Base-by-base conservation (phyloP, 92 coral and sea anemone genomes). In the Porites rus region DNA sequence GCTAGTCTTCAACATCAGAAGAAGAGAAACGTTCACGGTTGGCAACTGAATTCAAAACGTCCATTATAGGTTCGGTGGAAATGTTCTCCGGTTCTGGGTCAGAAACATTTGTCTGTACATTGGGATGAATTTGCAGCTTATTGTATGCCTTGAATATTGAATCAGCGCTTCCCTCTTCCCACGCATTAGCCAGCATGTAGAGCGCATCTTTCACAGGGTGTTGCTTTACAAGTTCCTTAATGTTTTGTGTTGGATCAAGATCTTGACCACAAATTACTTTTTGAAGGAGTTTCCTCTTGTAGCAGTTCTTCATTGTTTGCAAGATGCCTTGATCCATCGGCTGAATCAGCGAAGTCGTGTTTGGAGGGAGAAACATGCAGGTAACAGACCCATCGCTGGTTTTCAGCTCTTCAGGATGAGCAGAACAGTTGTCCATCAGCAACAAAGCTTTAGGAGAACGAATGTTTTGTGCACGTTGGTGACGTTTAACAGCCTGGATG, bases 391-490 rank as follows among this genome's bases (percentile, higher is more conserved):
- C 90, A 87, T 80, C 90, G 16, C 52, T 17, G 81, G 74, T 84
- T 43, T 67, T 77, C 80, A 84, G 81, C 69, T 84, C 86, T 2
- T 89, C 84, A 22, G 89, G 89, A 87, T 87, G 88, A 3, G 88
- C 91, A 74, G 88, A 62, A 56, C 91, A 88, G 51, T 88, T 88
- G 67, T 88, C 91, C 51, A 88, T 78, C 76, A 88, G 76, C 82
- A 88, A 71, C 60, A 88, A 54, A 75, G 89, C 89, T 77, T 76
- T 76, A 25, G 82, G 82, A 1, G 69, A 83, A 21, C 58, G 75
- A 58, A 88, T 88, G 82, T 82, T 83, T 51, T 84, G 70, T 24
- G 62, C 11, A 14, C 74, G 77, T 63, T 72, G 77, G 58, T 82
- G 88, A 59, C 59, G 59, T 88, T 88, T 63, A n/a, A 76, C 89